A percentile compares a stretch with the other conserved stretches of the same genome.
phyloP scores from a whole-genome alignment of 1,140 invertebrate genomes.

The Stenopsyche tienmushanensis region DNA sequence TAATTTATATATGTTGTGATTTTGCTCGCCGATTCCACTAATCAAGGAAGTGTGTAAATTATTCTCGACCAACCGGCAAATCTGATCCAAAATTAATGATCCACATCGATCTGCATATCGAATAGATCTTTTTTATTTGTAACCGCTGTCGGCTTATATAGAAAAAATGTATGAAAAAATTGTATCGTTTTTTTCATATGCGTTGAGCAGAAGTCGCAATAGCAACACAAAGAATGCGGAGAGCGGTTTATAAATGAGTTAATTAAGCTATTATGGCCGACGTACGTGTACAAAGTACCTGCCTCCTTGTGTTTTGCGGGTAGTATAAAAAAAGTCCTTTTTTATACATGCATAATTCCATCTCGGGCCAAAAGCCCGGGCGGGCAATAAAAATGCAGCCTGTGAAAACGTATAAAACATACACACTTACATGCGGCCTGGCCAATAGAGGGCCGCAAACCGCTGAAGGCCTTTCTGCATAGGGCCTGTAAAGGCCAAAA shows the following conservation, averaged over 20 bases:
- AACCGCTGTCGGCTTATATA: not conserved
- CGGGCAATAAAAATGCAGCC: constrained; percentile 16
- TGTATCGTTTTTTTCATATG: not conserved
- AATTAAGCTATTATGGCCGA: constrained; percentile 29
- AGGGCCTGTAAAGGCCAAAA: too few relatives aligned
- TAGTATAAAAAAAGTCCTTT: not conserved
- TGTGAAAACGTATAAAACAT: constrained; percentile 15
- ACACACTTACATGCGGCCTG: not conserved
- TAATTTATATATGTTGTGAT: too few relatives aligned
- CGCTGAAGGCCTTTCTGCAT: not conserved
- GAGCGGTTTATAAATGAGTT: constrained; percentile 28
- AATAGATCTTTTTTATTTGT: not conserved
- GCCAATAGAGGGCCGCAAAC: constrained; percentile 6
- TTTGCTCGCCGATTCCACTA: not conserved
- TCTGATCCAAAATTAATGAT: too few relatives aligned
- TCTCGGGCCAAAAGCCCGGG: constrained; percentile 6
- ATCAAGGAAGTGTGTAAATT: not conserved
- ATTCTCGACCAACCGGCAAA: not conserved
- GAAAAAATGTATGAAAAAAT: not conserved
- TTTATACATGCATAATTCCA: constrained; percentile 16
- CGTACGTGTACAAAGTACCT: not conserved
- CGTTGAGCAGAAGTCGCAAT: constrained; percentile 11
- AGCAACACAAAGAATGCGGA: constrained; percentile 10
- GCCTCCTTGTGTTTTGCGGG: constrained; percentile 4
- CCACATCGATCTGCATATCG: not conserved